Conservation (phyloP, 2,797 vertebrate genomes). For the Linurgus olivaceus region DNA sequence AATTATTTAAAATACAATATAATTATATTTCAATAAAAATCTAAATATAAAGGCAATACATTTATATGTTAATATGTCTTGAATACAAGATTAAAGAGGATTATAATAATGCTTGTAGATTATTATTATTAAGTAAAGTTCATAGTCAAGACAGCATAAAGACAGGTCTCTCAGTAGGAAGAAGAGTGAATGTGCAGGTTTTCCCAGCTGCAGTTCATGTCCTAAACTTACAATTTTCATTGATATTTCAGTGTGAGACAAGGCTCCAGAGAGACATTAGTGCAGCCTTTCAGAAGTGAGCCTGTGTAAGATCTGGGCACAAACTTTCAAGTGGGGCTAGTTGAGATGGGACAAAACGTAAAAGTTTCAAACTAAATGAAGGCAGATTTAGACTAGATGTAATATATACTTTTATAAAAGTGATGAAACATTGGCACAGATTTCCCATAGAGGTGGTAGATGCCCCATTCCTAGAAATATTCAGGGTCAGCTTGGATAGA, state of each 20-base stretch:
- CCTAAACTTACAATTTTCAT: not conserved
- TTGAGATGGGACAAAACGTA: not conserved
- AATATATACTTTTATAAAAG: not conserved
- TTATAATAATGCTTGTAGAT: not conserved
- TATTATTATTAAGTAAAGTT: not conserved
- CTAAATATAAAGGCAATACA: not conserved
- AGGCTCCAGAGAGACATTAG: not conserved
- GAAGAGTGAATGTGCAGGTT: not conserved
- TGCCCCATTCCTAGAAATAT: not conserved
- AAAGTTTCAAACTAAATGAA: not conserved
- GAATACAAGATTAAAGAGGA: not conserved
- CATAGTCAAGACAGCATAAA: not conserved
- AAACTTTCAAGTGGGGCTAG: not conserved
- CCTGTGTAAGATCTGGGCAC: not conserved
- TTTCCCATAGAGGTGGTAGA: not conserved
- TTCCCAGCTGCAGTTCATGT: not conserved
- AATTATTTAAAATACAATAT: not conserved
- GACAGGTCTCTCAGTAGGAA: not conserved
- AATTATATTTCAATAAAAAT: not conserved
- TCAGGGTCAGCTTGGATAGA: not conserved
- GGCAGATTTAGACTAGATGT: not conserved
- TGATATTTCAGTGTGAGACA: not conserved
- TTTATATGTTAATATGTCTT: not conserved
- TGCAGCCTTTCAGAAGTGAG: too few relatives aligned
- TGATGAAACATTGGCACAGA: not conserved